Base-by-base conservation (phyloP, 2,888 invertebrate genomes). In the Euspilapteryx auroguttella region DNA sequence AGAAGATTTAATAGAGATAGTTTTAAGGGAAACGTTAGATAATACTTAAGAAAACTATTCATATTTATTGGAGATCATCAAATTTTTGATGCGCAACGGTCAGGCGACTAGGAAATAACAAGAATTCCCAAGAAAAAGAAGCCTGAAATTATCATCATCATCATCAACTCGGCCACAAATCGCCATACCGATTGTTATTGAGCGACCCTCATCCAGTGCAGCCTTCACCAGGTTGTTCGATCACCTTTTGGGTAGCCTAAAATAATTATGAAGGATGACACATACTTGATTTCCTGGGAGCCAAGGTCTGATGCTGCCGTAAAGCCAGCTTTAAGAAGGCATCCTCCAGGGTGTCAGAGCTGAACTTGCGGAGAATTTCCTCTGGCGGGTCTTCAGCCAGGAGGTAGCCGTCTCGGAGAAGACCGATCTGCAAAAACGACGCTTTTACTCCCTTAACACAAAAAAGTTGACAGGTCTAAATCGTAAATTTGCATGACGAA, bases 341-440 rank as follows among this genome's bases (percentile, higher is more conserved):
- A 21, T 93, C 90, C 54, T 96, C 95, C 15, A 96, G 69, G 0
- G 86, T 85, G 24, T 82, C 78, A 27, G 85, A 85, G 39, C 86
- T 82, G 46, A 85, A 88, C 38, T 78, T 69, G 3, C 76, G 56
- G 40, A 94, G 76, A 9, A 95, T 79, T 34, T 82, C 79, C 7
- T 64, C 65, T 0, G 95, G 95, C 0, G 89, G 81, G 37, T 89
- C 86, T 62, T 96, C 94, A 0, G 92, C 93, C 31, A 96, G 54
- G 12, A 96, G 71, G 32, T 84, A 81, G 0, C 95, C 96, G 42
- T 85, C 86, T 35, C 95, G 79, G 80, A 96, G 87, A 27, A 96
- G 71, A 22, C 95, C 95, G 51, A 95, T 93, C 94, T 94, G 50
- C 26, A 4, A 11, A 14, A 7, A 21, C 1, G 32, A 30, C 29